Evolutionary conservation across 2,888 invertebrate genomes (phyloP).

Genomic region (Heliconius ethilla): DNA sequence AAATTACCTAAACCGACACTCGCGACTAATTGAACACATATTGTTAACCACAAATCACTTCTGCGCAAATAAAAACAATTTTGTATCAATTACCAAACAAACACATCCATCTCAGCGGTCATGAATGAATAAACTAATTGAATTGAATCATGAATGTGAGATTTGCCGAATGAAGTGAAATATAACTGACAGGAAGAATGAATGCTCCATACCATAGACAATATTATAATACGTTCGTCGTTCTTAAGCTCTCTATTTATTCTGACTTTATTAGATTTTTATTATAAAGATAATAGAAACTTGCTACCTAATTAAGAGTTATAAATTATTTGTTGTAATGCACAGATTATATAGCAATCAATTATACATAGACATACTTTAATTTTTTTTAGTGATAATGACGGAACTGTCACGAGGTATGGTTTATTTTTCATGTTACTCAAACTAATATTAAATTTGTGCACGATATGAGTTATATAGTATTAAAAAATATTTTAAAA

Average conservation of each 20-base stretch:
- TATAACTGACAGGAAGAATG: conserved; percentile 24
- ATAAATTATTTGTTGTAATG: too few relatives aligned
- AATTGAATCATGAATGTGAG: conserved; percentile 31
- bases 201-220: conserved; percentile 27
- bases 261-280: not conserved
- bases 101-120: conserved; percentile 60
- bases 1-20: conserved; percentile 44
- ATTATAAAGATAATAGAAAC: not conserved
- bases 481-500: not conserved
- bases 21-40: conserved; percentile 60
- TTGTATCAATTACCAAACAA: conserved; percentile 57
- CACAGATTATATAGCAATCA: too few relatives aligned
- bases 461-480: not conserved
- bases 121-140: conserved; percentile 64
- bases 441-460: not conserved
- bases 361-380: not conserved
- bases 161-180: conserved; percentile 32
- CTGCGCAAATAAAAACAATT: conserved; percentile 74
- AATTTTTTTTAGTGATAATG: conserved; percentile 53
- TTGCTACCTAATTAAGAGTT: not conserved
- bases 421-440: conserved; percentile 40
- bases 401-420: conserved; percentile 80
- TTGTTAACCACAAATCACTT: conserved; percentile 66
- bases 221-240: not conserved
- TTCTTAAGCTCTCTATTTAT: not conserved